phyloP scores from a whole-genome alignment of 2,113 vertebrate species.

The Dasypus novemcinctus region DNA sequence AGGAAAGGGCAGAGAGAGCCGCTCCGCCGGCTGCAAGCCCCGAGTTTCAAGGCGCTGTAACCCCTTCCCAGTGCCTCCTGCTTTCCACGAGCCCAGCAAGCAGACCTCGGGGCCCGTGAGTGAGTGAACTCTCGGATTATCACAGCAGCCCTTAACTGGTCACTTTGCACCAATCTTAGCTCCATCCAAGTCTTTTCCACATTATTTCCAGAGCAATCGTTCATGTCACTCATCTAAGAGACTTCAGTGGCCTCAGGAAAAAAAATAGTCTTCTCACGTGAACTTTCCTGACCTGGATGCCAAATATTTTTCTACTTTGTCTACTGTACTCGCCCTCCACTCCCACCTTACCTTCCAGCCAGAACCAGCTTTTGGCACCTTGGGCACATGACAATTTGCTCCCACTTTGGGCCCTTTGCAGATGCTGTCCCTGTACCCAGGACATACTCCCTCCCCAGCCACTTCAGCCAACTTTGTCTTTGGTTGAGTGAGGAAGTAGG shows the following conservation, averaged over 20 bases:
- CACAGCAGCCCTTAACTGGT: not conserved
- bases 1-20: not conserved
- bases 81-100: not conserved
- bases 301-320: too few species aligned
- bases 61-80: not conserved
- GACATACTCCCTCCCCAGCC: not conserved
- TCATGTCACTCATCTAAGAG: not conserved
- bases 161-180: not conserved
- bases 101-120: not conserved
- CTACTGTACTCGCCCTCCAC: not conserved
- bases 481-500: not conserved
- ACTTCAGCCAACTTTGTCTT: not conserved
- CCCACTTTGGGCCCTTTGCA: not conserved
- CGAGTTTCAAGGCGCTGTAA: rapidly evolving
- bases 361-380: not conserved
- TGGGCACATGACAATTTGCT: not conserved
- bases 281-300: not conserved
- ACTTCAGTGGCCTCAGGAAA: not conserved
- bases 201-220: not conserved
- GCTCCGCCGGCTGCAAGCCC: not conserved
- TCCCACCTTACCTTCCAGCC: not conserved
- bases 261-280: not conserved
- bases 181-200: not conserved
- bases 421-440: not conserved
- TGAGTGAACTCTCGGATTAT: not conserved